Evolutionary conservation across 2,888 invertebrate species (phyloP), one percentile per base, ranked within the genome.

Genomic region (Dioctria linearis): DNA sequence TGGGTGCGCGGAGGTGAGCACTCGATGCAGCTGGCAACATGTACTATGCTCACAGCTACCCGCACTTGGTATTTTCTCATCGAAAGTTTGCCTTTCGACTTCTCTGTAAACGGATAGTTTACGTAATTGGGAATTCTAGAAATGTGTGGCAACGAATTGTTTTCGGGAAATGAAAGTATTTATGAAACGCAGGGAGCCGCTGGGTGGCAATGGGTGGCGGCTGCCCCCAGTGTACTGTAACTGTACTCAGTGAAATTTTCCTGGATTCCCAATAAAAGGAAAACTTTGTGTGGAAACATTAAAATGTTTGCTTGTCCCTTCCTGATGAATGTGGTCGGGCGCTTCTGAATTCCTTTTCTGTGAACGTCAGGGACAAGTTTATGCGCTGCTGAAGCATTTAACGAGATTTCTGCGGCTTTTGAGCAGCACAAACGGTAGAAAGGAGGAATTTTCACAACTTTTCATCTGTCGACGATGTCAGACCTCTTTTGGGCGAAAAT

Each of bases 241-340:
- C 51, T 9, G 51, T 51, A 57, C 57, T 57, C 54, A 54, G 42
- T 66, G 42, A 66, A 66, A 66, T 66, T 66, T 42, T 42, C n/a
- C 43, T 42, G 66, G 66, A 40, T 54, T n/a, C 54, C 71, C 71
- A 71, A 54, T 71, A 71, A 71, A 71, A 71, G 71, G 71, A 54
- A 54, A 71, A 71, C 75, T 75, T 75, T 75, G 43, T 75, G 75
- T 40, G 43, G 75, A 54, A 59, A 59, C 57, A 75, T 75, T 75
- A 75, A 75, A 75, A 75, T 75, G 75, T 75, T 75, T 75, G 75
- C 71, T 59, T 75, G 75, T 75, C 75, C 61, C 61, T 61, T 43
- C n/a, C 42, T 59, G 75, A 75, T 75, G 75, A 25, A 37, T 75
- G 75, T 59, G 75, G 57, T 40, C 43, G 11, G 59, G 42, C 57